A percentile compares a stretch with the other conserved stretches of the same genome.
Evolutionary conservation across 2,888 invertebrate genomes (phyloP).

Genomic region (Nipponacmea schrenckii): DNA sequence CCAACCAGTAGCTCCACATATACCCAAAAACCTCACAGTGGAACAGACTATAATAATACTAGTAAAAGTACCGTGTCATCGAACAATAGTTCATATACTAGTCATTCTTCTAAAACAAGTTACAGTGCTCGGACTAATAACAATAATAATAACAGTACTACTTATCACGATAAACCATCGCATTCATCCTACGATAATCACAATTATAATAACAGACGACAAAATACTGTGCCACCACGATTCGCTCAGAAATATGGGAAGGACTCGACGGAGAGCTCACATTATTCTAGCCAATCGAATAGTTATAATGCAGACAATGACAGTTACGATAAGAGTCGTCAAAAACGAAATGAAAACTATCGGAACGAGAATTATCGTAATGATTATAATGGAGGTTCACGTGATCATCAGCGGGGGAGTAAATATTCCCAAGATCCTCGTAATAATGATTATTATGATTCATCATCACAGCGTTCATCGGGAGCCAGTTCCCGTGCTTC

Average conservation of each 20-base stretch:
- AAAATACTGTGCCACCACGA: constrained; percentile 18
- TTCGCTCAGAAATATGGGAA: constrained; percentile 21
- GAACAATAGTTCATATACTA: no score
- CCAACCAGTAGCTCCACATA: constrained; percentile 11
- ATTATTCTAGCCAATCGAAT: not conserved
- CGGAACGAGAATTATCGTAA: constrained; percentile 8
- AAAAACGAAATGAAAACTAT: constrained; percentile 16
- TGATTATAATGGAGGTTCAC: constrained; percentile 9
- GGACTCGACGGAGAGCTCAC: not conserved
- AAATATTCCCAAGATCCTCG: constrained; percentile 27
- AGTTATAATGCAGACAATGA: constrained; percentile 3
- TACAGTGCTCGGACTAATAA: no score
- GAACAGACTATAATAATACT: no score
- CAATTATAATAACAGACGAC: constrained; percentile 14
- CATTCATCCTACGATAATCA: constrained; percentile 7
- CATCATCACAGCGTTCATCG: not conserved
- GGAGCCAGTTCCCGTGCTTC: constrained; percentile 4
- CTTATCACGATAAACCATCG: constrained; percentile 9
- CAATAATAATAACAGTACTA: not conserved
- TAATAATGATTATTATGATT: constrained; percentile 24
- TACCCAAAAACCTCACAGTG: not conserved
- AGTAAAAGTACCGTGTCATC: no score
- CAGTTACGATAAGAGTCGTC: constrained; percentile 4
- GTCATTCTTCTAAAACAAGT: no score
- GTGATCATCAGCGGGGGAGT: constrained; percentile 13